These are phyloP conservation scores for Telmatherina bonti DNA, from an alignment of 2,797 vertebrate genomes.

Conservation along the genomic window DNA sequence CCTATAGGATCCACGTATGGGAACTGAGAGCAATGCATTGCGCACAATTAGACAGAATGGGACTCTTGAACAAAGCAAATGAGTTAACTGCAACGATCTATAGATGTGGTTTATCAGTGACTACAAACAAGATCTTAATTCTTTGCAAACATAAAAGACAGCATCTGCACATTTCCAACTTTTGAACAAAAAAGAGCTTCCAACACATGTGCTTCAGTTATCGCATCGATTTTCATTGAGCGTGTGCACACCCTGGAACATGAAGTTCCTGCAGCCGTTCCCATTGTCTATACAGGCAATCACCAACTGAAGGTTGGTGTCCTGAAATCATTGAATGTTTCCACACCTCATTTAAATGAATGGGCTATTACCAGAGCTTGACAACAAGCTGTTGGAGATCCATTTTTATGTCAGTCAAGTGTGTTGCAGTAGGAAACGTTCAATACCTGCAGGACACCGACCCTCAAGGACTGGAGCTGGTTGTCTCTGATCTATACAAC, in stretches of 20 bases:
- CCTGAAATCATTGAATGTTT: too few relatives aligned
- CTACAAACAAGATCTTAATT: neutral
- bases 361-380: too few relatives aligned
- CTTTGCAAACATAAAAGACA: neutral
- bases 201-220: neutral
- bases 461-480: too few relatives aligned
- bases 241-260: slow-evolving; percentile 1
- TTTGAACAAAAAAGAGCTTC: neutral
- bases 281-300: neutral
- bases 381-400: too few relatives aligned
- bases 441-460: too few relatives aligned
- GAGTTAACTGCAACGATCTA: neutral
- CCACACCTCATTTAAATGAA: too few relatives aligned
- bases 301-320: too few relatives aligned
- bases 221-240: neutral
- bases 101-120: neutral
- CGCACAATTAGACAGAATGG: too few relatives aligned
- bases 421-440: too few relatives aligned
- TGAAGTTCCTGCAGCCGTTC: slow-evolving; percentile 14
- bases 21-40: too few relatives aligned
- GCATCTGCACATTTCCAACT: neutral
- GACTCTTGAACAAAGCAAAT: neutral
- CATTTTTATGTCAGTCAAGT: too few relatives aligned
- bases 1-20: neutral
- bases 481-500: neutral